These are phyloP conservation scores for Nesoenas mayeri DNA, from an alignment of 2,113 vertebrate species.

Conservation along the genomic window DNA sequence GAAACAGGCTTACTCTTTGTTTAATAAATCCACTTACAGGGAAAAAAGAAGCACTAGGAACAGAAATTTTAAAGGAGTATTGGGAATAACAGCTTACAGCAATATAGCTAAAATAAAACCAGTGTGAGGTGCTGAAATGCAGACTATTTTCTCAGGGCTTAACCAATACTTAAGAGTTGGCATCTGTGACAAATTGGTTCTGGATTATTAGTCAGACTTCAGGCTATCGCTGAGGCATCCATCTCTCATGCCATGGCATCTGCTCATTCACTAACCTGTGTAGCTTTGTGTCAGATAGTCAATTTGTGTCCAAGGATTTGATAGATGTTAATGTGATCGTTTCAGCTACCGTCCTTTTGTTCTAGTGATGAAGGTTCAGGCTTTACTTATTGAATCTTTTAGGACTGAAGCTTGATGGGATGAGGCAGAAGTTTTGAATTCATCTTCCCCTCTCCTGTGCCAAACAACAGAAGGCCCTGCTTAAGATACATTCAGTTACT, in stretches of 20 bases:
- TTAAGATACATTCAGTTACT: background rate
- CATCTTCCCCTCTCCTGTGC: background rate
- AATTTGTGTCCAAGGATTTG: conserved; percentile 53
- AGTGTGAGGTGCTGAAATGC: background rate
- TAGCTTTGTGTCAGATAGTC: conserved; percentile 45
- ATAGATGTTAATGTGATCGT: conserved; percentile 24
- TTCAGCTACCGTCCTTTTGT: conserved; percentile 22
- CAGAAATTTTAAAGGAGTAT: background rate
- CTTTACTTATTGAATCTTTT: background rate
- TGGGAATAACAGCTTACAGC: background rate
- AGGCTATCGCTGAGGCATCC: conserved; percentile 20
- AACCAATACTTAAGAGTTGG: conserved; percentile 34
- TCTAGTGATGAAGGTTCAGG: background rate
- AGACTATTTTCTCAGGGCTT: conserved; percentile 43
- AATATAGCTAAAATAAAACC: background rate
- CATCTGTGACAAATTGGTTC: conserved; percentile 60
- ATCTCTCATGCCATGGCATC: conserved; percentile 40
- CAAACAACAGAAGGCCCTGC: background rate
- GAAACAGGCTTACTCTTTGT: background rate
- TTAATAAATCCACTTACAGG: background rate
- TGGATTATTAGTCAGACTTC: conserved; percentile 57
- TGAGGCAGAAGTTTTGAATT: background rate
- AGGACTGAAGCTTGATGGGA: background rate
- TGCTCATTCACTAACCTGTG: conserved; percentile 49
- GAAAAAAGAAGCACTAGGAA: background rate